Conservation (phyloP, 2,888 invertebrate genomes). For the Nysson spinosus region DNA sequence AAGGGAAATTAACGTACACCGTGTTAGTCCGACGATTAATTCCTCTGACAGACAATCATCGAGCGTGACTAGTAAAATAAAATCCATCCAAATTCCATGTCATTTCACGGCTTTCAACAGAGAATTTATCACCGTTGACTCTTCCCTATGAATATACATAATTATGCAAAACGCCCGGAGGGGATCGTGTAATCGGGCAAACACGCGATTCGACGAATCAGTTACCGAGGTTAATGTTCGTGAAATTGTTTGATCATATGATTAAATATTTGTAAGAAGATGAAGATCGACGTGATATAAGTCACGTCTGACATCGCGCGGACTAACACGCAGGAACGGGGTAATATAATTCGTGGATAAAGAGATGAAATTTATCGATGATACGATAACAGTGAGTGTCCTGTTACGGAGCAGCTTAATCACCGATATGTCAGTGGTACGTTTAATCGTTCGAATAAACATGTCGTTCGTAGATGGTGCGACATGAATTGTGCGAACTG, state of each 20-base stretch:
- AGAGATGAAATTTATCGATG: not conserved
- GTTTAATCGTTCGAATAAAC: not conserved
- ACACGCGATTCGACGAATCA: slow-evolving; percentile 54
- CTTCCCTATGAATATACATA: slow-evolving; percentile 51
- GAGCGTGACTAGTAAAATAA: too few species aligned
- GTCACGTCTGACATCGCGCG: not conserved
- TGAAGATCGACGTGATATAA: slow-evolving; percentile 17
- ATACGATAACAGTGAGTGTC: not conserved
- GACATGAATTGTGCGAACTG: too few species aligned
- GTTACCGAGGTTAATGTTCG: slow-evolving; percentile 51
- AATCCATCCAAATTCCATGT: too few species aligned
- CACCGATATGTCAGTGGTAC: not conserved
- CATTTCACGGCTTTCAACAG: not conserved
- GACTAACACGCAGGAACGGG: slow-evolving; percentile 21
- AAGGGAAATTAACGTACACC: slow-evolving; percentile 2
- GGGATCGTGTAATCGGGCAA: slow-evolving; percentile 53
- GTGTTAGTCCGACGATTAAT: slow-evolving; percentile 31
- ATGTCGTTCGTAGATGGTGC: too few species aligned
- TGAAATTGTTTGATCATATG: slow-evolving; percentile 45
- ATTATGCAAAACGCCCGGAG: slow-evolving; percentile 55
- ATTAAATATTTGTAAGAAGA: slow-evolving; percentile 47
- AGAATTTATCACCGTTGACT: slow-evolving; percentile 39
- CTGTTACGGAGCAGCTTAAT: slow-evolving; percentile 32
- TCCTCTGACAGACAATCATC: too few species aligned
- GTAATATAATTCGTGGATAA: slow-evolving; percentile 4